Evolutionary conservation across 92 coral and sea anemone genomes (phyloP), one percentile per base, ranked within the genome.

Genomic region (Anthopleura xanthogrammica): DNA sequence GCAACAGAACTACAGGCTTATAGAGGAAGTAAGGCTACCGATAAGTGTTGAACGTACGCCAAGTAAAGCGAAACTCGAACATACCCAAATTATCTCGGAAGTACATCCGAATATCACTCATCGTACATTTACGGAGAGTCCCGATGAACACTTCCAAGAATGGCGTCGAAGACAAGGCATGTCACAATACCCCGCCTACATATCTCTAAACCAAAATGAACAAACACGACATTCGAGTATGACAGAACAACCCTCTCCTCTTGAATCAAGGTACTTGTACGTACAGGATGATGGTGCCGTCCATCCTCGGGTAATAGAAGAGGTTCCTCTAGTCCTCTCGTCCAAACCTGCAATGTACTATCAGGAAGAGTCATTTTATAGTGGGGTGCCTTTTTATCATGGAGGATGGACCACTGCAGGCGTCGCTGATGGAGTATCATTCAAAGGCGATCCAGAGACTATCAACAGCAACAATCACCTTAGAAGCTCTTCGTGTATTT

Each of bases 111-210:
- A 89, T 16, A 57, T 84, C 57, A 80, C 90, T 5, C 93, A 90
- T 16, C 90, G 88, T 41, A 86, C 95, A 22, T 83, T 92, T 16
- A 72, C 86, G 22, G 91, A 92, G 60, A 89, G 92, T 48, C 95
- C 85, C 4, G 93, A 94, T 55, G 98, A 92, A 74, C 98, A 94
- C 79, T 94, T 94, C 80, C 91, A 90, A 52, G 93, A 94, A 79
- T 94, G 98, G 98, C 73, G 85, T 2, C 93, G 95, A 54, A 84
- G 90, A 70, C 95, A 89, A 75, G 85, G 88, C 16, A 54, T 41
- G 24, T 16, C 87, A 54, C 76, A 86, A 42, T 82, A 77, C 54
- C 87, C 76, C 40, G 88, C 81, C 10, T 77, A 79, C 80, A 43
- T 56, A 60, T 80, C 92, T 16, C 50, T 60, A 12, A 65, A 79